Percentiles rank a stretch among this genome's conserved stretches.
Evolutionary conservation across 2,888 invertebrate species (phyloP).

Genomic region (Caprella mutica): DNA sequence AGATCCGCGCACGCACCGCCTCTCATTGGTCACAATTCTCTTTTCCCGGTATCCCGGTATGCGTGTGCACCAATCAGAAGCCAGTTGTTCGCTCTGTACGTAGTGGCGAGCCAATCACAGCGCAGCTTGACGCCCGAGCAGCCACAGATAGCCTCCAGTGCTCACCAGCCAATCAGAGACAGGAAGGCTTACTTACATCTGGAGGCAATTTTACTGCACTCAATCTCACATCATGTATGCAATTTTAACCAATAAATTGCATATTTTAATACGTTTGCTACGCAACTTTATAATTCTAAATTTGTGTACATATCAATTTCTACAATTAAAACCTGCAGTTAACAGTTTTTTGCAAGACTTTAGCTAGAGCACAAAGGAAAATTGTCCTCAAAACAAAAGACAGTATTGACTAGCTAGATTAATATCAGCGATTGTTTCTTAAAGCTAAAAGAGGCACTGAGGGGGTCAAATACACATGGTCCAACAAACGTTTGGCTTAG

Average conservation of each 20-base stretch:
- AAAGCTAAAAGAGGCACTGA: conserved; percentile 11
- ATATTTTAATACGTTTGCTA: no score
- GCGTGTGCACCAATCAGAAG: conserved; percentile 16
- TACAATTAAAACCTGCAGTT: no score
- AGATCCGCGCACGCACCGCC: conserved; percentile 19
- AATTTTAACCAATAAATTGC: no score
- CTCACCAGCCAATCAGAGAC: conserved; percentile 24
- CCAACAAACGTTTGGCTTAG: conserved; percentile 10
- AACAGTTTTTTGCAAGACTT: no score
- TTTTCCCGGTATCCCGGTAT: conserved; percentile 11
- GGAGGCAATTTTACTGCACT: conserved; percentile 32
- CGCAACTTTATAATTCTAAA: no score
- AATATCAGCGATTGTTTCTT: no score
- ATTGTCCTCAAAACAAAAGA: no score
- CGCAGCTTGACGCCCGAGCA: conserved; percentile 12
- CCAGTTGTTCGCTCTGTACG: conserved; percentile 5
- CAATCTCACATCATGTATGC: neutral
- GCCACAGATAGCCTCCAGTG: conserved; percentile 18
- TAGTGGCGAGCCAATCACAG: conserved; percentile 1
- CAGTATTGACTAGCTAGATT: neutral
- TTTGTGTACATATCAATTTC: no score
- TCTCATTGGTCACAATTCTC: conserved; percentile 17
- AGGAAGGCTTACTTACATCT: conserved; percentile 34
- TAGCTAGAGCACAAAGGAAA: no score
- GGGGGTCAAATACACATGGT: conserved; percentile 11